These are phyloP conservation scores for Muschampia plurimacula DNA, from an alignment of 2,888 invertebrate species.

Conservation along the genomic window DNA sequence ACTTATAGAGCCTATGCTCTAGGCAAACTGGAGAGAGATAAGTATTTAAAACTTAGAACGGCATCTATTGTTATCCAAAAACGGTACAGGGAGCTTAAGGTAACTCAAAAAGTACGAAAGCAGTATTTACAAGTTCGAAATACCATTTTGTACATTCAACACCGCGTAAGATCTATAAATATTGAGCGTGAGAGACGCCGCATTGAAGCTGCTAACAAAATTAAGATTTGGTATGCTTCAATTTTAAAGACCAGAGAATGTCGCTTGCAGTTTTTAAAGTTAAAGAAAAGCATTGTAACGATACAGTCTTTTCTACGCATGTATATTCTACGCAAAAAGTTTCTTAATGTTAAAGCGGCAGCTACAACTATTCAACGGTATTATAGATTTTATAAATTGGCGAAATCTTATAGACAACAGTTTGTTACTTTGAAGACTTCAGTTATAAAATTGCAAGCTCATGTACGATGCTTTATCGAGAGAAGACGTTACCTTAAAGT, in stretches of 20 bases:
- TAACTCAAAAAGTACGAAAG: slow-evolving; percentile 55
- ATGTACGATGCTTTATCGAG: slow-evolving; percentile 58
- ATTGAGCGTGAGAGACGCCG: slow-evolving; percentile 49
- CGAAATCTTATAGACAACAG: slow-evolving; percentile 51
- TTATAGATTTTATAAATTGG: slow-evolving; percentile 61
- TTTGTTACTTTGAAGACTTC: slow-evolving; percentile 47
- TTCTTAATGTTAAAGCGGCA: slow-evolving; percentile 50
- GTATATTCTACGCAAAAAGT: slow-evolving; percentile 58
- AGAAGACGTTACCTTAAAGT: slow-evolving; percentile 61
- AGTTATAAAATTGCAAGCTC: slow-evolving; percentile 57
- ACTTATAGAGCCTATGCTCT: slow-evolving; percentile 58
- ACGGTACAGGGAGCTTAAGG: slow-evolving; percentile 58
- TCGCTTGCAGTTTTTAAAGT: slow-evolving; percentile 55
- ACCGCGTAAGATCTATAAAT: slow-evolving; percentile 61
- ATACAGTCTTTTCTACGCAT: slow-evolving; percentile 72
- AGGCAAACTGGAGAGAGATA: slow-evolving; percentile 57
- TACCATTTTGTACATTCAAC: slow-evolving; percentile 65
- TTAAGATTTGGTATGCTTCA: slow-evolving; percentile 73
- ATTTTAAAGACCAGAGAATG: slow-evolving; percentile 56
- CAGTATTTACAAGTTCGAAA: slow-evolving; percentile 58
- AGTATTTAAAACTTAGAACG: slow-evolving; percentile 59
- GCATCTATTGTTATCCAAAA: slow-evolving; percentile 70
- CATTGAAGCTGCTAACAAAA: slow-evolving; percentile 59
- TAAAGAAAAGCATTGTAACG: slow-evolving; percentile 58
- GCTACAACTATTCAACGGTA: slow-evolving; percentile 58